Base-by-base conservation (phyloP, 1,140 invertebrate species). In the Tetramorium simillimum region DNA sequence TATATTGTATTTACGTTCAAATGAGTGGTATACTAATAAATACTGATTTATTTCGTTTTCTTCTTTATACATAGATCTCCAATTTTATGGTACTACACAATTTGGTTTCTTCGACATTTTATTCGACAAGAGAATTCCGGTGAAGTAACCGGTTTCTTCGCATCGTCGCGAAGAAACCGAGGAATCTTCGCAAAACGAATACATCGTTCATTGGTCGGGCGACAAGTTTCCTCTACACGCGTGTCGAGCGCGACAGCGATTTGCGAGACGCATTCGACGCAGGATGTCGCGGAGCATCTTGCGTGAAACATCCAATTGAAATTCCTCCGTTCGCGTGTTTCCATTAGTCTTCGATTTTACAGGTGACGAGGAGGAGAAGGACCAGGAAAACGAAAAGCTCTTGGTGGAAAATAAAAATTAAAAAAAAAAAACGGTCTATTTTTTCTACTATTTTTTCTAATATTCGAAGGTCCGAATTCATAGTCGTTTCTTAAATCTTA, bases 171-270 rank as follows among this genome's bases (percentile, higher is more conserved):
- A 53, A 33, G n/a, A 37, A 58, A 60, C 53, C 16, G 33, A 53
- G 51, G n/a, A 37, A 58, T 76, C 53, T 10, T 63, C 53, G 73
- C 37, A 76, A 76, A 76, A 76, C 53, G 37, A 76, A 37, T 56
- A 58, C 73, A 6, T 56, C 33, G 33, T 75, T 28, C 12, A 18
- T 37, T 28, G 51, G 72, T 33, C 51, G 43, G 37, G 67, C 14
- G 40, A 70, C 67, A 16, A 58, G 72, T 21, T 58, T 76, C 37
- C 73, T 60, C 16, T 18, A 5, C 58, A 14, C 60, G 14, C 60
- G 12, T 62, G 24, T 62, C 60, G 14, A 33, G 49, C 21, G 49
- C 28, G 33, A 33, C 73, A 43, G 37, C 63, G 4, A 76, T 76
- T 76, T 76, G 37, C 33, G 37, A 76, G 53, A 40, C 49, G 10